These are phyloP conservation scores for Sapayoa aenigma DNA, from an alignment of 2,113 vertebrate species.

Conservation along the genomic window DNA sequence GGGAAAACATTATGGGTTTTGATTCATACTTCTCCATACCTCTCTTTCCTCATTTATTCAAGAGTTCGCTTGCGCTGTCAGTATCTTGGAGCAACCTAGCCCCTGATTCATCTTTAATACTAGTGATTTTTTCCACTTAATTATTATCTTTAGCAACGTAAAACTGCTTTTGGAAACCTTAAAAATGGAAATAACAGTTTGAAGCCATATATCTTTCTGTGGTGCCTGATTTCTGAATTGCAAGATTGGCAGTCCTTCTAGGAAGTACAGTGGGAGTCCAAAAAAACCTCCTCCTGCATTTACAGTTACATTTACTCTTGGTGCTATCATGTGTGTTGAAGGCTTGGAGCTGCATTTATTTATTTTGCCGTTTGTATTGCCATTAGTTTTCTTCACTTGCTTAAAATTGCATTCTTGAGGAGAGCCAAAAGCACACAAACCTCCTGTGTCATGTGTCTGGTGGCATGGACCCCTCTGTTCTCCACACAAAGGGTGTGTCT, in stretches of 20 bases:
- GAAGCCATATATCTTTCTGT: background rate
- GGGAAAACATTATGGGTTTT: background rate
- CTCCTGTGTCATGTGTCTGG: background rate
- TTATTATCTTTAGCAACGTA: background rate
- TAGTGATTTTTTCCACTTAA: background rate
- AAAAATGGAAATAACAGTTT: background rate
- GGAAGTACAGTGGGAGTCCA: background rate
- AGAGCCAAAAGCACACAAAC: background rate
- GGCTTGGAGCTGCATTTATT: background rate
- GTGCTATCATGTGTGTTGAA: fast-evolving
- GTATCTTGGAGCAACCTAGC: background rate
- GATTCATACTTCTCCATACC: background rate
- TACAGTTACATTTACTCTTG: background rate
- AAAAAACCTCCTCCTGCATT: background rate
- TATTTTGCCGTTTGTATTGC: background rate
- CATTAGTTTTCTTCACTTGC: background rate
- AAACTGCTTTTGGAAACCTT: background rate
- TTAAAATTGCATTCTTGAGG: background rate
- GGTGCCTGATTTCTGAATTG: background rate
- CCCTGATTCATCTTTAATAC: background rate
- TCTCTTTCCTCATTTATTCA: background rate
- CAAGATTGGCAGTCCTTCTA: background rate
- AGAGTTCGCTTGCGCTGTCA: background rate
- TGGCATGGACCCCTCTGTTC: background rate
- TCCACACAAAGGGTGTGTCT: background rate